Evolutionary conservation across 2,888 invertebrate genomes (phyloP).

Genomic region (Metalampra italica): DNA sequence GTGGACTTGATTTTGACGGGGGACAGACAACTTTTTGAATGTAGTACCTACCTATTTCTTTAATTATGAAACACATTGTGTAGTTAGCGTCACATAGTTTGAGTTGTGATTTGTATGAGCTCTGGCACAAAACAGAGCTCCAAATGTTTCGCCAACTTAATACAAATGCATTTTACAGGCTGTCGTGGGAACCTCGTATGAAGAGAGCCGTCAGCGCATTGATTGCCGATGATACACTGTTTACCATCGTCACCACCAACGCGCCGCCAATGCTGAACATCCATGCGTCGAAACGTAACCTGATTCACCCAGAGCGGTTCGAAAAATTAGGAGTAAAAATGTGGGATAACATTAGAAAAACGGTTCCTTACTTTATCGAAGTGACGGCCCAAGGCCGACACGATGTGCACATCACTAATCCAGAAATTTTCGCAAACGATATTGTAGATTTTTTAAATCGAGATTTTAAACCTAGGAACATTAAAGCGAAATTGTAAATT

Average conservation of each 20-base stretch:
- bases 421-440: constrained; percentile 60
- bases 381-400: constrained; percentile 71
- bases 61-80: too few species aligned
- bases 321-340: constrained; percentile 26
- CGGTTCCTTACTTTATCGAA: constrained; percentile 26
- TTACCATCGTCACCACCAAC: constrained; percentile 26
- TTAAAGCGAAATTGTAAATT: constrained; percentile 3
- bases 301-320: background rate
- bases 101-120: too few species aligned
- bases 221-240: constrained; percentile 36
- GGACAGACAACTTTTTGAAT: too few species aligned
- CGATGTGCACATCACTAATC: constrained; percentile 77
- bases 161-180: constrained; percentile 22
- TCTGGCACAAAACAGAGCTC: too few species aligned
- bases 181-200: constrained; percentile 49
- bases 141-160: too few species aligned
- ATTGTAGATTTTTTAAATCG: constrained; percentile 47
- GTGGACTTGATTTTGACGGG: too few species aligned
- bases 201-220: constrained; percentile 29
- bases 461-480: background rate
- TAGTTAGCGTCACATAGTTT: too few species aligned
- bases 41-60: too few species aligned
- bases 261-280: constrained; percentile 41
- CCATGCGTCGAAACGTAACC: constrained; percentile 27
- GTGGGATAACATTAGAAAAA: constrained; percentile 27